A percentile compares a stretch with the other conserved stretches of the same genome.
Conservation (phyloP, 2,113 vertebrate species). For the Aythya baeri region DNA sequence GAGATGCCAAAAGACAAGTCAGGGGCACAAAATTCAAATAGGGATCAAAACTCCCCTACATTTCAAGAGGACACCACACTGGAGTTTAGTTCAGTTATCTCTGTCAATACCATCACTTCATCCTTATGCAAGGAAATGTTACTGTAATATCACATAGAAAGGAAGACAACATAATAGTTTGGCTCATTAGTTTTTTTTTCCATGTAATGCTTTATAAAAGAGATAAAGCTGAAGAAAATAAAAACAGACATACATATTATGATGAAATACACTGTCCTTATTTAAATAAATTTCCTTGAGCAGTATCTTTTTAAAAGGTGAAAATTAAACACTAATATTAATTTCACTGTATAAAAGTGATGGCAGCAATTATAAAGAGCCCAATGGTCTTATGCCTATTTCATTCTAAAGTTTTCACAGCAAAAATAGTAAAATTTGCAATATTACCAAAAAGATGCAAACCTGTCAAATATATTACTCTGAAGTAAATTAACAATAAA, state of each 20-base stretch:
- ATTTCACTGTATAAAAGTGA: constrained; percentile 55
- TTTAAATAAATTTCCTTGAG: constrained; percentile 41
- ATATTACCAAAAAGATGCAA: constrained; percentile 56
- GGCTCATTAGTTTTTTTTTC: not conserved
- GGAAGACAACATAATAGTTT: not conserved
- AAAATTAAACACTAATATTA: constrained; percentile 23
- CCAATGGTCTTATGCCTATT: not conserved
- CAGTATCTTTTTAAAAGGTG: constrained; percentile 31
- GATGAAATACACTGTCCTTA: not conserved
- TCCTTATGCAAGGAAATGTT: not conserved
- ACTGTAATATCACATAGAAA: not conserved
- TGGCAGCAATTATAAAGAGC: constrained; percentile 7
- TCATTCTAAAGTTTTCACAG: constrained; percentile 43
- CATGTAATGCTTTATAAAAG: constrained; percentile 33
- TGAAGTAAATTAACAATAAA: constrained; percentile 55
- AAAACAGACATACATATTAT: not conserved
- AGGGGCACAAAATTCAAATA: not conserved
- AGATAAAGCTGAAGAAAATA: constrained; percentile 7
- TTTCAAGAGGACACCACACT: not conserved
- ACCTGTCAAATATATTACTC: constrained; percentile 67
- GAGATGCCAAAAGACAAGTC: not conserved
- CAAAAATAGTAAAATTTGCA: constrained; percentile 56
- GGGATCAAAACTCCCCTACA: not conserved
- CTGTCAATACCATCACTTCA: not conserved
- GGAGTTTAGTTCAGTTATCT: not conserved